Evolutionary conservation across 1,140 invertebrate genomes (phyloP).

Genomic region (Chymomyza costata): DNA sequence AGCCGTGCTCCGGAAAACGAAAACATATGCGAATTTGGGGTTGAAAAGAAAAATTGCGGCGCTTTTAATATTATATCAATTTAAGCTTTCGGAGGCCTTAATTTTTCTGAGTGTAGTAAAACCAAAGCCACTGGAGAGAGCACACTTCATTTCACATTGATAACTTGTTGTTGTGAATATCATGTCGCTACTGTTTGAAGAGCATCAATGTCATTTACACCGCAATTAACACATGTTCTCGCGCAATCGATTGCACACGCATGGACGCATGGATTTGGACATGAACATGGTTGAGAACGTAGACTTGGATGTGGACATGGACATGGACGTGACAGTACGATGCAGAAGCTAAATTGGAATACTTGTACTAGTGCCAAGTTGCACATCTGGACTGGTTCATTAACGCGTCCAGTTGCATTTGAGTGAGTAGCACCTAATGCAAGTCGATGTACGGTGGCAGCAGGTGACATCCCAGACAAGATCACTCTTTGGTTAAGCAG

Average conservation of each 20-base stretch:
- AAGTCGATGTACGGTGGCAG: constrained; percentile 14
- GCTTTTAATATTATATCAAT: too few relatives aligned
- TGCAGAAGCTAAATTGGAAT: constrained; percentile 47
- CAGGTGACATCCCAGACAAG: constrained; percentile 22
- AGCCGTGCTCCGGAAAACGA: too few relatives aligned
- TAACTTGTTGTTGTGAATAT: too few relatives aligned
- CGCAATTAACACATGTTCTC: constrained; percentile 70
- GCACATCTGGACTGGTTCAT: constrained; percentile 47
- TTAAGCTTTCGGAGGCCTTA: too few relatives aligned
- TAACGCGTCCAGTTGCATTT: constrained; percentile 47
- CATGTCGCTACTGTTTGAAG: constrained; percentile 41
- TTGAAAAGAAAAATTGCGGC: too few relatives aligned
- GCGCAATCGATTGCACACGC: constrained; percentile 66
- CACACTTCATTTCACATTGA: too few relatives aligned
- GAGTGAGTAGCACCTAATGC: constrained; percentile 1
- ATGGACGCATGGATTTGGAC: constrained; percentile 38
- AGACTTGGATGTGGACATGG: too few relatives aligned
- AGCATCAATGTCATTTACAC: constrained; percentile 59
- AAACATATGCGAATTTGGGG: too few relatives aligned
- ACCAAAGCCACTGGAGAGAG: too few relatives aligned
- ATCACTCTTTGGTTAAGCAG: too few relatives aligned
- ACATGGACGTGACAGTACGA: too few relatives aligned
- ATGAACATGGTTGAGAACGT: too few relatives aligned
- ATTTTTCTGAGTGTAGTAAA: not conserved
- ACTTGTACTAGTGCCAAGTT: constrained; percentile 52